Conservation (phyloP, 2,113 vertebrate genomes). For the Trinectes maculatus region DNA sequence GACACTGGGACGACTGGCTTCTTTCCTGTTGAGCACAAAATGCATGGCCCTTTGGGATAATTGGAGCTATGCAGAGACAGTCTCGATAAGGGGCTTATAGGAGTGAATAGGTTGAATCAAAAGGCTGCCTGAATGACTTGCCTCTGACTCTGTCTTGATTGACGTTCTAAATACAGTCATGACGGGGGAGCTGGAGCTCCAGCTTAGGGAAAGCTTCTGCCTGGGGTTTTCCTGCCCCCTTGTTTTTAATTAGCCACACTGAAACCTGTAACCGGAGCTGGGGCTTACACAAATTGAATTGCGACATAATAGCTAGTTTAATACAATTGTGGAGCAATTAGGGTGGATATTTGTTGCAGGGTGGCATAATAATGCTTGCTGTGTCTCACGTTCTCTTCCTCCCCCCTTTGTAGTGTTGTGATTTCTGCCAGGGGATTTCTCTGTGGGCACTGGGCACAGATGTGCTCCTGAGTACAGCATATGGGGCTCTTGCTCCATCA, state of each 20-base stretch:
- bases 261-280: constrained; percentile 74
- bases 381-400: constrained; percentile 43
- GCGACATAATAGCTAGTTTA: constrained; percentile 79
- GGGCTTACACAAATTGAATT: constrained; percentile 76
- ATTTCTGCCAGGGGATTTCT: constrained; percentile 65
- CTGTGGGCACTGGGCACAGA: constrained; percentile 65
- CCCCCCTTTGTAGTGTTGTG: constrained; percentile 37
- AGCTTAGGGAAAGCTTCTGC: constrained; percentile 66
- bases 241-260: constrained; percentile 77
- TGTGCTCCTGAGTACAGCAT: constrained; percentile 68
- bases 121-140: constrained; percentile 60
- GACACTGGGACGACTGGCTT: neutral
- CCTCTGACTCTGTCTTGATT: constrained; percentile 63
- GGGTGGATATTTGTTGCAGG: constrained; percentile 73
- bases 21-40: constrained; percentile 12
- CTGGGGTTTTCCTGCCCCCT: constrained; percentile 68
- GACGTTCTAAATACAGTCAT: constrained; percentile 67
- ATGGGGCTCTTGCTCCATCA: constrained; percentile 64
- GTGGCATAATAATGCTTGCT: constrained; percentile 66
- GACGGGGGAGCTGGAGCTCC: constrained; percentile 62
- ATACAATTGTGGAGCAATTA: constrained; percentile 80
- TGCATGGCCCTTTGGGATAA: constrained; percentile 40
- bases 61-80: constrained; percentile 50
- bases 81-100: constrained; percentile 50
- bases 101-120: constrained; percentile 62